Percentiles rank a stretch among this genome's conserved stretches.
Conservation (phyloP, 2,113 vertebrate species). For the Theristicus caerulescens region DNA sequence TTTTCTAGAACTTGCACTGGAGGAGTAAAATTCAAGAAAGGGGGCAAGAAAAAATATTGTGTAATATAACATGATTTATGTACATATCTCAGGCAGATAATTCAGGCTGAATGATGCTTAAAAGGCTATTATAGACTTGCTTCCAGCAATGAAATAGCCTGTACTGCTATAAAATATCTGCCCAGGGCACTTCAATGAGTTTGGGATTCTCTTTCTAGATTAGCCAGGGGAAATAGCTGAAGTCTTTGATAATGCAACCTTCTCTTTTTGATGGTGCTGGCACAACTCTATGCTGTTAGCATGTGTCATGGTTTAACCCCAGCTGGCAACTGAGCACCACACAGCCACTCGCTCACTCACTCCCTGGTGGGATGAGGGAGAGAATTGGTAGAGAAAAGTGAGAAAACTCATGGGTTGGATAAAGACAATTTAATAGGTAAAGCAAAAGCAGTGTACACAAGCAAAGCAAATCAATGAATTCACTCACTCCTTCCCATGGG, state of each 20-base stretch:
- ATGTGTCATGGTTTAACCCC: neutral
- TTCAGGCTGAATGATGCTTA: constrained; percentile 60
- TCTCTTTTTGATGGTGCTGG: constrained; percentile 18
- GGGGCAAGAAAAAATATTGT: neutral
- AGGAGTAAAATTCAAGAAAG: constrained; percentile 7
- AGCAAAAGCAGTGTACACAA: too few species aligned
- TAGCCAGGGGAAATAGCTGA: constrained; percentile 53
- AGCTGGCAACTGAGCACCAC: too few species aligned
- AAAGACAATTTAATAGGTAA: too few species aligned
- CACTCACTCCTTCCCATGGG: too few species aligned
- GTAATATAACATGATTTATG: constrained; percentile 54
- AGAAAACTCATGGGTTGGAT: too few species aligned
- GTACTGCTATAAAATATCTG: constrained; percentile 51
- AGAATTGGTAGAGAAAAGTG: too few species aligned
- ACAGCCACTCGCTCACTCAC: too few species aligned
- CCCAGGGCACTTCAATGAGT: constrained; percentile 64
- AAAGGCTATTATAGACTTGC: constrained; percentile 62
- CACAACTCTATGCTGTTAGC: constrained; percentile 2
- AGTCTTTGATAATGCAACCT: constrained; percentile 43
- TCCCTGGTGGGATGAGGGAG: too few species aligned
- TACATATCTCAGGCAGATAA: constrained; percentile 43
- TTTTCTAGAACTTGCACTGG: constrained; percentile 12
- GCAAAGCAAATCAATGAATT: too few species aligned
- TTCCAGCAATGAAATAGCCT: constrained; percentile 54
- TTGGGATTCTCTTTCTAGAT: constrained; percentile 63